A percentile compares a stretch with the other conserved stretches of the same genome.
Conservation (phyloP, 2,113 vertebrate species). For the Mugil cephalus region DNA sequence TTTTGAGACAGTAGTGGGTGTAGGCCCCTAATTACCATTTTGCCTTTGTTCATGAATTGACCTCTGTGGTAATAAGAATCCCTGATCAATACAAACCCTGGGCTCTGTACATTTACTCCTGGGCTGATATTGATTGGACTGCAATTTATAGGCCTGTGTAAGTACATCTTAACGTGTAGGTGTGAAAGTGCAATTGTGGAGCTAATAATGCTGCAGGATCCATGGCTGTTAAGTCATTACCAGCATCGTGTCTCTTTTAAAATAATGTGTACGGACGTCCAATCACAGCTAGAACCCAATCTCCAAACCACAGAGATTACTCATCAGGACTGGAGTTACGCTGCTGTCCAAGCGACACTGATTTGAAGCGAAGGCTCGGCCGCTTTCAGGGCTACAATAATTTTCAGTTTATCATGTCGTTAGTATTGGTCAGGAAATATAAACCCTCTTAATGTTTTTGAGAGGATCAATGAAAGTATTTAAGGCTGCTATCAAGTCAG, state of each 20-base stretch:
- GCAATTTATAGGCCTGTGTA: not conserved
- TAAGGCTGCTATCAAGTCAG: too few relatives aligned
- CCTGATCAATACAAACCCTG: slow-evolving; percentile 5
- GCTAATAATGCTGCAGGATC: not conserved
- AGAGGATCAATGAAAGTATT: too few relatives aligned
- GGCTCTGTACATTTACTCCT: not conserved
- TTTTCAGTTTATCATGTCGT: too few relatives aligned
- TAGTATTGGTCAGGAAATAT: too few relatives aligned
- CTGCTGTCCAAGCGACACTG: too few relatives aligned
- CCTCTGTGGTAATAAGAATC: slow-evolving; percentile 2
- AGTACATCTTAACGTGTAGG: not conserved
- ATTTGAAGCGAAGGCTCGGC: too few relatives aligned
- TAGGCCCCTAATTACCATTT: slow-evolving; percentile 19
- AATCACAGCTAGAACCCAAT: too few relatives aligned
- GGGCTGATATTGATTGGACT: slow-evolving; percentile 1
- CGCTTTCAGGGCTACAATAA: too few relatives aligned
- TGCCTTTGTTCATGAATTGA: slow-evolving; percentile 18
- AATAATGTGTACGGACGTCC: not conserved
- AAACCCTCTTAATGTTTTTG: too few relatives aligned
- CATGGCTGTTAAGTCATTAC: not conserved
- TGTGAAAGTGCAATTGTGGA: slow-evolving; percentile 2
- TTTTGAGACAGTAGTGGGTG: not conserved
- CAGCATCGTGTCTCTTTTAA: not conserved
- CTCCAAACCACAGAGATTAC: not conserved
- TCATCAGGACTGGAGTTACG: not conserved